These are phyloP conservation scores for Pycnonotus jocosus DNA, from an alignment of 2,113 vertebrate species.

Conservation along the genomic window DNA sequence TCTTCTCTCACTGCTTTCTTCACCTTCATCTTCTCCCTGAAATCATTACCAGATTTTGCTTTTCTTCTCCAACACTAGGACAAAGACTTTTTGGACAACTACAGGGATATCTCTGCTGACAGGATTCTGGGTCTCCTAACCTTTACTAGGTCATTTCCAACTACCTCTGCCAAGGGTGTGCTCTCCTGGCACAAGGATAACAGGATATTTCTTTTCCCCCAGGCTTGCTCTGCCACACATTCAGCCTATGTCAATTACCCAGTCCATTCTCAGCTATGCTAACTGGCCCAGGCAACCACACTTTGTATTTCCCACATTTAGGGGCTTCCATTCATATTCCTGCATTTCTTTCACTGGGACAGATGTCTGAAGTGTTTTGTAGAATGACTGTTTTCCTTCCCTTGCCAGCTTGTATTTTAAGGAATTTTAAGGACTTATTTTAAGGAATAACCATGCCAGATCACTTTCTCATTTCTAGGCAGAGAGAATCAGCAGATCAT, in stretches of 20 bases:
- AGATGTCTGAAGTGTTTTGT: not conserved
- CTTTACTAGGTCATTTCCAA: not conserved
- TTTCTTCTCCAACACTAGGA: not conserved
- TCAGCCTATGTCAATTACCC: not conserved
- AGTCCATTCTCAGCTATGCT: not conserved
- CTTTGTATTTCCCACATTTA: not conserved
- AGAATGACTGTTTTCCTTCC: not conserved
- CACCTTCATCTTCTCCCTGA: not conserved
- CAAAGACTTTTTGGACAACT: not conserved
- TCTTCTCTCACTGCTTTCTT: not conserved
- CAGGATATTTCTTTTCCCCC: not conserved
- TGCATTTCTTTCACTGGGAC: not conserved
- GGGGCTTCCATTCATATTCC: not conserved
- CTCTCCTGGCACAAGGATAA: not conserved
- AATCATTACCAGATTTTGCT: not conserved
- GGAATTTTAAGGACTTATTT: not conserved
- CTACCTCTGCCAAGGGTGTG: not conserved
- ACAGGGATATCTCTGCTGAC: not conserved
- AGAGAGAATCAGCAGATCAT: not conserved
- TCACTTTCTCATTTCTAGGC: not conserved
- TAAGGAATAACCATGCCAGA: not conserved
- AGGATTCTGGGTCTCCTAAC: not conserved
- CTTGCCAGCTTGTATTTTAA: not conserved
- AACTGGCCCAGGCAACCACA: not conserved
- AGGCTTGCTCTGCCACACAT: not conserved